A percentile compares a stretch with the other conserved stretches of the same genome.
These are phyloP conservation scores for Chaetorhynchus papuensis DNA, from an alignment of 2,113 vertebrate species.

Conservation along the genomic window DNA sequence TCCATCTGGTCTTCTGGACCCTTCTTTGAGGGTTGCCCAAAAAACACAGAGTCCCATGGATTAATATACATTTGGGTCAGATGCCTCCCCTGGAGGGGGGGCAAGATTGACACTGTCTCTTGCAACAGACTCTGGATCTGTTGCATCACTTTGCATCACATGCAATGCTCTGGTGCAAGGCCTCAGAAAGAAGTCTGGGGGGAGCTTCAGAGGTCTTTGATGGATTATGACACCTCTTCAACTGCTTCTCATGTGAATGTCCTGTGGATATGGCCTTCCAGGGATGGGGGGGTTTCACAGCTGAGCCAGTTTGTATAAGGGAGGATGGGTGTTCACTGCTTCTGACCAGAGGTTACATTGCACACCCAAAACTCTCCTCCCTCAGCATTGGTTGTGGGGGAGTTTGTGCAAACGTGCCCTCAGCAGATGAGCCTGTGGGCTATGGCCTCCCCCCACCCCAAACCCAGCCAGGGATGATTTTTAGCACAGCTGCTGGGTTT, in stretches of 20 bases:
- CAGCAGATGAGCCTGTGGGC: neutral
- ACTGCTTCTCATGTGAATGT: neutral
- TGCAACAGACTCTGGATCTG: too few relatives aligned
- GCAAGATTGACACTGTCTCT: neutral
- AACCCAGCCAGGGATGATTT: neutral
- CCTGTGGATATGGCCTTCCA: neutral
- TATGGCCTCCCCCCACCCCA: neutral
- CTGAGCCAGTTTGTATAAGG: neutral
- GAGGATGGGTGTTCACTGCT: neutral
- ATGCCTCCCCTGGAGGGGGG: too few relatives aligned
- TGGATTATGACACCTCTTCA: neutral
- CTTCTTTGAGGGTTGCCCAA: neutral
- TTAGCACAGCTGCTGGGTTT: neutral
- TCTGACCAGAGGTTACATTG: neutral
- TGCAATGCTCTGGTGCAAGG: neutral
- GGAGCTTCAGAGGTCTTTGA: neutral
- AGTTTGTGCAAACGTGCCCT: neutral
- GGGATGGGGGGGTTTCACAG: neutral
- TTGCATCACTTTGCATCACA: neutral
- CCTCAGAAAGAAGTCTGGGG: neutral
- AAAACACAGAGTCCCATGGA: neutral
- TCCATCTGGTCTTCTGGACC: neutral
- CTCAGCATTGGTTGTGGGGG: neutral
- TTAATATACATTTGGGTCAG: neutral
- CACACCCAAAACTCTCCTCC: neutral